Percentiles rank a stretch among this genome's conserved stretches.
phyloP scores from a whole-genome alignment of 2,888 invertebrate genomes.

The Parasteatoda lunata region DNA sequence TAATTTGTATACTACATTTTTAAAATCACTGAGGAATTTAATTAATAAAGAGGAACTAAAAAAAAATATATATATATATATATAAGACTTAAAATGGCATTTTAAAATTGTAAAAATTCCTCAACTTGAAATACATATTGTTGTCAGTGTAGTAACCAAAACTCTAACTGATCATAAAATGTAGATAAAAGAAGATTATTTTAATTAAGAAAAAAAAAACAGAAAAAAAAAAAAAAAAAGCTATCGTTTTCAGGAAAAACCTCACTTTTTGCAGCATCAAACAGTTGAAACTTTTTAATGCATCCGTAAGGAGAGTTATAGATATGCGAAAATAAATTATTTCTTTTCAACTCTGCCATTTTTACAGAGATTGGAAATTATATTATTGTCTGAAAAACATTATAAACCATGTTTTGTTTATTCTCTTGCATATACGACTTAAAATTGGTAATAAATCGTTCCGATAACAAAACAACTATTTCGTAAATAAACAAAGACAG shows the following conservation, averaged over 20 bases:
- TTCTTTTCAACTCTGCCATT: not conserved
- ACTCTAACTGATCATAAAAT: not conserved
- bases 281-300: constrained; percentile 57
- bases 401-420: too few relatives aligned
- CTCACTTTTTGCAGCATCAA: constrained; percentile 69
- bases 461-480: too few relatives aligned
- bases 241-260: constrained; percentile 5
- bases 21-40: too few relatives aligned
- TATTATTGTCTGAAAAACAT: too few relatives aligned
- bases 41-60: not conserved
- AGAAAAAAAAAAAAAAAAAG: not conserved
- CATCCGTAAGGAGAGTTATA: constrained; percentile 60
- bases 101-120: not conserved
- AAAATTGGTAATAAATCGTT: too few relatives aligned
- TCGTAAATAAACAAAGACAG: too few relatives aligned
- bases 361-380: too few relatives aligned
- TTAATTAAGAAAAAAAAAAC: not conserved
- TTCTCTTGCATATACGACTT: too few relatives aligned
- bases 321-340: constrained; percentile 44
- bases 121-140: not conserved
- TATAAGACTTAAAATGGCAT: not conserved
- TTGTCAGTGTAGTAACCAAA: not conserved
- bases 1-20: too few relatives aligned
- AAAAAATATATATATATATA: too few relatives aligned
- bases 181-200: not conserved